Conservation (phyloP, 2,113 vertebrate species). For the Dunckerocampus dactyliophorus region DNA sequence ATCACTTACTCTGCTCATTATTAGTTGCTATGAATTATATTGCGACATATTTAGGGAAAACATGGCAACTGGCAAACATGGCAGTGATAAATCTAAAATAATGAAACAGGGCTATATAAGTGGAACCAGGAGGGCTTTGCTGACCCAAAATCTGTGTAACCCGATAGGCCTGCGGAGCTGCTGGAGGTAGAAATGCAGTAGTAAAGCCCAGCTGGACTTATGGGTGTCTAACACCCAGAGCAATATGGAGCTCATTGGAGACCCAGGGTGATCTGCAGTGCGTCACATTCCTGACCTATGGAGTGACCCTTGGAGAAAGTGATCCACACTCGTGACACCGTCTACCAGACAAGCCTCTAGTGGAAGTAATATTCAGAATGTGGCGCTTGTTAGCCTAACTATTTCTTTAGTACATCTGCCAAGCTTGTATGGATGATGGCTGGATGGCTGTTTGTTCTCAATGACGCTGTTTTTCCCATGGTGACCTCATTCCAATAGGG, state of each 20-base stretch:
- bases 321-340: constrained; percentile 2
- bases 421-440: too few relatives aligned
- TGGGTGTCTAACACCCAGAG: constrained; percentile 28
- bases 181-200: constrained; percentile 38
- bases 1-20: constrained; percentile 46
- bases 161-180: constrained; percentile 48
- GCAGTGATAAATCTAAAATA: constrained; percentile 75
- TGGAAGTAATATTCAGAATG: neutral
- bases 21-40: constrained; percentile 57
- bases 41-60: constrained; percentile 45
- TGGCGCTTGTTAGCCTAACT: neutral
- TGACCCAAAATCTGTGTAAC: constrained; percentile 56
- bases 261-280: constrained; percentile 19
- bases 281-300: constrained; percentile 40
- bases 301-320: constrained; percentile 24
- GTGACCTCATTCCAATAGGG: too few relatives aligned
- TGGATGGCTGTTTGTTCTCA: too few relatives aligned
- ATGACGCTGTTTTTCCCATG: too few relatives aligned
- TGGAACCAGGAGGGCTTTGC: constrained; percentile 64
- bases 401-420: neutral
- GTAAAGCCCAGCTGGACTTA: constrained; percentile 52
- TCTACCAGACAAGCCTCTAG: constrained; percentile 9
- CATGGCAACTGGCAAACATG: constrained; percentile 58
- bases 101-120: constrained; percentile 69
- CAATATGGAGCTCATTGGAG: constrained; percentile 49